Conservation (phyloP, 2,113 vertebrate species). For the Pelvicachromis taeniatus region DNA sequence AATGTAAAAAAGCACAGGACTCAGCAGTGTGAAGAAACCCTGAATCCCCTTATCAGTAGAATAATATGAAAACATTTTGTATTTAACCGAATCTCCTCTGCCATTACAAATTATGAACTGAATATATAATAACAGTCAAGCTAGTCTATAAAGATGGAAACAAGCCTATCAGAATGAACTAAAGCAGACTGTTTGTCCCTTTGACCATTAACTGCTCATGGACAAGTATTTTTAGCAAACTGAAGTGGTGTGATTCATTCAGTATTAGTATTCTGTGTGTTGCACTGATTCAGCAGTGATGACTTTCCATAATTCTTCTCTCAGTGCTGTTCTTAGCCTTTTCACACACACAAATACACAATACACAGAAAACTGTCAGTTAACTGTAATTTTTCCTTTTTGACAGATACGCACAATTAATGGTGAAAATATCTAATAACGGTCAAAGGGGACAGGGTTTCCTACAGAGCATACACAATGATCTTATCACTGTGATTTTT, state of each 20-base stretch:
- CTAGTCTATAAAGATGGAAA: neutral
- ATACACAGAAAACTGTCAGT: neutral
- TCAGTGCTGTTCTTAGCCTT: neutral
- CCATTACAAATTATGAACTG: neutral
- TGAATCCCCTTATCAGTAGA: neutral
- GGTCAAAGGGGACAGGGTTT: neutral
- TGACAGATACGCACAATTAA: neutral
- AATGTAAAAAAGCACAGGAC: neutral
- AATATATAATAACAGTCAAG: neutral
- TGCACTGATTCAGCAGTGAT: conserved; percentile 15
- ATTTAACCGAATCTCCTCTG: neutral
- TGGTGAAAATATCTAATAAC: neutral
- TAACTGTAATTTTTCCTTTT: neutral
- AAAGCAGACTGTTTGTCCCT: neutral
- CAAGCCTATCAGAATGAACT: neutral
- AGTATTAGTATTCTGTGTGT: conserved; percentile 2
- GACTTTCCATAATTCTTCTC: conserved; percentile 14
- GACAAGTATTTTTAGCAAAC: neutral
- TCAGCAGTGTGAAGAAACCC: neutral
- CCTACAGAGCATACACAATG: neutral
- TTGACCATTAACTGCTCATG: neutral
- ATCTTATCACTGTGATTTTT: neutral
- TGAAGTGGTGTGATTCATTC: neutral
- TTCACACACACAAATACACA: neutral
- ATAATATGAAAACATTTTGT: neutral